phyloP scores from a whole-genome alignment of 2,888 invertebrate genomes.

The Aporophyla lueneburgensis region DNA sequence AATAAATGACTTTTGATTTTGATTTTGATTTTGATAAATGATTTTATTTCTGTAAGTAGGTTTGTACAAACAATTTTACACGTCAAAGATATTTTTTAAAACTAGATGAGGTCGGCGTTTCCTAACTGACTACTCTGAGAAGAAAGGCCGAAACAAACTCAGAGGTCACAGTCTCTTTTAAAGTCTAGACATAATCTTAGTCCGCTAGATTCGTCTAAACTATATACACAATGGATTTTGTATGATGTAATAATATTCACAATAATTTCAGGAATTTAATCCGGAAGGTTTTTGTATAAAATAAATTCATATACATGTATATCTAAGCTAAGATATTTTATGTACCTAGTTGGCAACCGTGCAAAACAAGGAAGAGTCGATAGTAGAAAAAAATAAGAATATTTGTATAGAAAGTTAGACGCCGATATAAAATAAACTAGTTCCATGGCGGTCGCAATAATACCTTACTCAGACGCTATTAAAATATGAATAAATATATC shows the following conservation, averaged over 20 bases:
- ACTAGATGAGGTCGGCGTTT: too few relatives aligned
- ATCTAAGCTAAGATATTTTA: background rate
- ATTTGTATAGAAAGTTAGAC: slow-evolving; percentile 21
- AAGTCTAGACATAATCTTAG: too few relatives aligned
- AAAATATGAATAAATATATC: slow-evolving; percentile 19
- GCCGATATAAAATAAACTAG: slow-evolving; percentile 4
- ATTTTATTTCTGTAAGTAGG: too few relatives aligned
- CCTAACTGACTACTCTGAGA: too few relatives aligned
- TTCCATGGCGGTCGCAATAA: slow-evolving; percentile 1
- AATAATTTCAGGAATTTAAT: background rate
- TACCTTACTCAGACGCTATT: background rate
- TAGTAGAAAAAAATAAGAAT: background rate
- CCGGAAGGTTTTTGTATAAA: background rate
- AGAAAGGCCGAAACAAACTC: too few relatives aligned
- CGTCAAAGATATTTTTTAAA: too few relatives aligned
- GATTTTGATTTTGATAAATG: too few relatives aligned
- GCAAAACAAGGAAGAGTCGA: background rate
- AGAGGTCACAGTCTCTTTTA: too few relatives aligned
- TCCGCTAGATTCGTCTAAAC: background rate
- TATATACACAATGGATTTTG: background rate
- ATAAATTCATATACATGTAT: background rate
- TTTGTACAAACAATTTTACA: too few relatives aligned
- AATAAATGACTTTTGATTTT: too few relatives aligned
- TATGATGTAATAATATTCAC: background rate
- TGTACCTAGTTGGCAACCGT: background rate